These are phyloP conservation scores for Elmis aenea DNA, from an alignment of 2,888 invertebrate genomes.

Conservation along the genomic window DNA sequence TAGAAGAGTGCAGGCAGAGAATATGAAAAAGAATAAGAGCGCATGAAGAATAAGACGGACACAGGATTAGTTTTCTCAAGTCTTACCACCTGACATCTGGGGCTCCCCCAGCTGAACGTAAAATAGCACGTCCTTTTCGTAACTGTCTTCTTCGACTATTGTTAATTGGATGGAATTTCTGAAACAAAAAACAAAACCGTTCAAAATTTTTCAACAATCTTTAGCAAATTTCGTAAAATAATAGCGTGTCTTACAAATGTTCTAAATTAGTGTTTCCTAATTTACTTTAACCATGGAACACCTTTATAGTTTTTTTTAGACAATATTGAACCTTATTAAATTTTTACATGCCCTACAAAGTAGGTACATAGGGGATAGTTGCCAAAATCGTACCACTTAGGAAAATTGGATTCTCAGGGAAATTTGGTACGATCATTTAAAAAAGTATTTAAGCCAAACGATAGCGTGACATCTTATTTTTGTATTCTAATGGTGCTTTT, in stretches of 20 bases:
- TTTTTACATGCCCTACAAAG: too few species aligned
- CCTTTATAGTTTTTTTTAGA: too few species aligned
- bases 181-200: conserved; percentile 49
- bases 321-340: too few species aligned
- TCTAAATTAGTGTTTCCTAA: neutral
- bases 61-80: conserved; percentile 15
- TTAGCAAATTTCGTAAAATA: neutral
- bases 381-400: too few species aligned
- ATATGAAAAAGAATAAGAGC: conserved; percentile 29
- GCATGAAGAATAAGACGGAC: conserved; percentile 27
- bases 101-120: conserved; percentile 90
- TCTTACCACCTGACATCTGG: conserved; percentile 78
- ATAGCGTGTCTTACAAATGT: too few species aligned
- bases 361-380: too few species aligned
- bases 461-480: too few species aligned
- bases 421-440: too few species aligned
- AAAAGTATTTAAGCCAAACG: too few species aligned
- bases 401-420: too few species aligned
- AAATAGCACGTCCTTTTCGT: conserved; percentile 93
- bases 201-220: conserved; percentile 4
- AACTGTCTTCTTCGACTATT: conserved; percentile 95
- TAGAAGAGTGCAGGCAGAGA: conserved; percentile 34
- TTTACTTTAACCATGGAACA: neutral
- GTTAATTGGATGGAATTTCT: conserved; percentile 82
- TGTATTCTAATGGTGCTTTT: too few species aligned